Evolutionary conservation across 2,797 vertebrate species (phyloP).

Genomic region (Poeciliopsis turneri): DNA sequence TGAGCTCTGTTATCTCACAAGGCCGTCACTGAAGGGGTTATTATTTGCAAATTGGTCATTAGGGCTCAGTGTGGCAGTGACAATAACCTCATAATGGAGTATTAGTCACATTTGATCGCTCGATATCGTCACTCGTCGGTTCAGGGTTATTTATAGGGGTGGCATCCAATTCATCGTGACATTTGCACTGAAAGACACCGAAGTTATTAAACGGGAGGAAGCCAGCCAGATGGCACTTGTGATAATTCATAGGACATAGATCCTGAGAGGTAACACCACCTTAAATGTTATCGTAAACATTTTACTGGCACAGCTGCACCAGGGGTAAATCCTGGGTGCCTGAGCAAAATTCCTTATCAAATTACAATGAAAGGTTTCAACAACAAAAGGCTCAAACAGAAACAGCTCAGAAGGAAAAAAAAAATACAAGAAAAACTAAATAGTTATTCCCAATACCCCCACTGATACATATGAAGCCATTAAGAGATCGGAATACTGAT

Average conservation of each 20-base stretch:
- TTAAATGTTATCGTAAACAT: not conserved
- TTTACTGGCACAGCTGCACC: not conserved
- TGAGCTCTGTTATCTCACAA: slow-evolving; percentile 39
- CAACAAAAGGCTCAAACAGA: not conserved
- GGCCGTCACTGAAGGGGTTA: slow-evolving; percentile 26
- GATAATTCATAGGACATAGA: slow-evolving; percentile 3
- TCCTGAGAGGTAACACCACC: not conserved
- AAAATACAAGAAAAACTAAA: not conserved
- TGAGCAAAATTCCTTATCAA: not conserved
- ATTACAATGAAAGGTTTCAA: not conserved
- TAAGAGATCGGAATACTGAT: not conserved
- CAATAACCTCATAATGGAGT: slow-evolving; percentile 39
- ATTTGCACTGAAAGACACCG: slow-evolving; percentile 21
- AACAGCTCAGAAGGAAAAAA: not conserved
- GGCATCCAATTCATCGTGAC: slow-evolving; percentile 3
- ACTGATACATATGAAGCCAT: not conserved
- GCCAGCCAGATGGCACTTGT: slow-evolving; percentile 18
- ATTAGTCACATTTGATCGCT: slow-evolving; percentile 43
- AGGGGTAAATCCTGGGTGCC: not conserved
- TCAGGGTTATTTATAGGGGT: slow-evolving; percentile 30
- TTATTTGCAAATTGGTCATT: slow-evolving; percentile 54
- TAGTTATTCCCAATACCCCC: not conserved
- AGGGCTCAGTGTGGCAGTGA: slow-evolving; percentile 29
- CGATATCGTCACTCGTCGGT: slow-evolving; percentile 19
- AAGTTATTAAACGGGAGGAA: slow-evolving; percentile 2